Percentiles rank a stretch among this genome's conserved stretches.
phyloP scores from a whole-genome alignment of 2,797 vertebrate species.

The Phoebastria nigripes region DNA sequence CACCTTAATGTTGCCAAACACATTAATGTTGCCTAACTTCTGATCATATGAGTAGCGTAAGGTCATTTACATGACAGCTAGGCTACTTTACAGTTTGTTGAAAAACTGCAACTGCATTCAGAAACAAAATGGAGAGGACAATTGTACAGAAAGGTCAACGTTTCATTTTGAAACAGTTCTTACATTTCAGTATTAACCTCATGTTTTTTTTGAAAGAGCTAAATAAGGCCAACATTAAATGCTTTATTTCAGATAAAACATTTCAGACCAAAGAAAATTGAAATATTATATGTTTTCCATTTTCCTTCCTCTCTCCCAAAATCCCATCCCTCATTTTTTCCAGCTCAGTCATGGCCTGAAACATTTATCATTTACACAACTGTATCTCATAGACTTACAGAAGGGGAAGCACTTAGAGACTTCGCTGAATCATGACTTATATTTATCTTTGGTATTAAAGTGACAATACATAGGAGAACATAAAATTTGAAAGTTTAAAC shows the following conservation, averaged over 20 bases:
- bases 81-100: background rate
- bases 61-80: background rate
- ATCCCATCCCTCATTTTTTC: background rate
- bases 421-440: background rate
- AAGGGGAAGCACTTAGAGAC: background rate
- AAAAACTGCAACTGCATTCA: background rate
- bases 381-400: background rate
- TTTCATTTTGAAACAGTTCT: background rate
- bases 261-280: background rate
- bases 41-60: conserved; percentile 3
- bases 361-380: background rate
- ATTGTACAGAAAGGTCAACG: background rate
- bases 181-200: background rate
- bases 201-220: background rate
- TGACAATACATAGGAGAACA: background rate
- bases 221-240: background rate
- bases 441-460: background rate
- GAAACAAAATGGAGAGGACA: background rate
- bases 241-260: background rate
- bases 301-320: background rate
- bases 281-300: background rate
- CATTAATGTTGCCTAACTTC: conserved; percentile 4
- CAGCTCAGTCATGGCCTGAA: background rate
- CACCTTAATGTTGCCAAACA: conserved; percentile 17
- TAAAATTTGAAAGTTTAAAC: background rate